A percentile compares a stretch with the other conserved stretches of the same genome.
These are phyloP conservation scores for Andrena trimmerana DNA, from an alignment of 2,888 invertebrate species.

Conservation along the genomic window DNA sequence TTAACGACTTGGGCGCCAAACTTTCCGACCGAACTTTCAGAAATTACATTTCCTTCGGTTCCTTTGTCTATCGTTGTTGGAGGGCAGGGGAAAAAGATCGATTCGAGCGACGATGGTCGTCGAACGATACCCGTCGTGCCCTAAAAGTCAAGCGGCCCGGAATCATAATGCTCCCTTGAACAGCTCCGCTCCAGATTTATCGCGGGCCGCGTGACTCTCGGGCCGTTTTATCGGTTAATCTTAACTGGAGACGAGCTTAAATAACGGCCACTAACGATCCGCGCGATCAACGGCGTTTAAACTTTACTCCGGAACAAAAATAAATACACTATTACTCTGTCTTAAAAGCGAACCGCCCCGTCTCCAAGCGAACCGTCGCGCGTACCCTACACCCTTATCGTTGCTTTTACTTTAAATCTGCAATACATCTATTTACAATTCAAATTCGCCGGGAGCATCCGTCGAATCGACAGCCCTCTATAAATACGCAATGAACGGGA, in stretches of 20 bases:
- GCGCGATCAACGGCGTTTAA: slow-evolving; percentile 6
- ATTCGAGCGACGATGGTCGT: slow-evolving; percentile 1
- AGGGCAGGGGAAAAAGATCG: background rate
- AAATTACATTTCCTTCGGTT: background rate
- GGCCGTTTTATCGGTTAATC: background rate
- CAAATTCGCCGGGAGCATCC: slow-evolving; percentile 52
- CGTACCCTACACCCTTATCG: slow-evolving; percentile 10
- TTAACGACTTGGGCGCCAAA: slow-evolving; percentile 8
- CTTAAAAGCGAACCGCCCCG: background rate
- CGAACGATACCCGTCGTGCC: background rate
- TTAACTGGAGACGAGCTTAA: background rate
- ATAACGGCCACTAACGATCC: background rate
- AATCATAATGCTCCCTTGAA: background rate
- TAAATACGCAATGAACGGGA: slow-evolving; percentile 51
- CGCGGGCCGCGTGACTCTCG: background rate
- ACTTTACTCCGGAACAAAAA: background rate
- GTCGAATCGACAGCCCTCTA: slow-evolving; percentile 48
- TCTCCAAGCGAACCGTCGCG: background rate
- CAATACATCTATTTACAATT: slow-evolving; percentile 58
- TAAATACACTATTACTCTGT: background rate
- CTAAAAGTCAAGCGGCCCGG: slow-evolving; percentile 12
- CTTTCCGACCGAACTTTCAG: background rate
- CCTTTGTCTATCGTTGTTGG: background rate
- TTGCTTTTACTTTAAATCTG: slow-evolving; percentile 40
- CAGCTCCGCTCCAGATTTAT: background rate